Evolutionary conservation across 2,113 vertebrate genomes (phyloP).

Genomic region (Crotalus tigris): DNA sequence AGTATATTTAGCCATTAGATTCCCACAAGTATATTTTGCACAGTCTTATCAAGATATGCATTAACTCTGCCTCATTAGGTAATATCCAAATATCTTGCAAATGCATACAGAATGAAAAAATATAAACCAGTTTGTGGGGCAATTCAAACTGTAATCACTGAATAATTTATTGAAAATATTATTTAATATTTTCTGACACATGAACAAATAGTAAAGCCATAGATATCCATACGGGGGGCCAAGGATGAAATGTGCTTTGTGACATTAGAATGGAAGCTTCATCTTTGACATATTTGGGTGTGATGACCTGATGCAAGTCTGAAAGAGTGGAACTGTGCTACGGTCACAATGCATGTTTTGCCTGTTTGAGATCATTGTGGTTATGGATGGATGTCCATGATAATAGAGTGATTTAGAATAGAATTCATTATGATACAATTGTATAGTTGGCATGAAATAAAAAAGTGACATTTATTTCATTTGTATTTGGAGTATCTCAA

Average conservation of each 20-base stretch:
- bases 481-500: neutral
- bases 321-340: neutral
- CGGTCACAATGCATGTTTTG: neutral
- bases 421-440: neutral
- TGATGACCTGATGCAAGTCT: neutral
- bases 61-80: constrained; percentile 37
- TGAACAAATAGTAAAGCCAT: neutral
- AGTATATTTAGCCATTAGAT: constrained; percentile 41
- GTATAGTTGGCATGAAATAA: neutral
- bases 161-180: constrained; percentile 6
- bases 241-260: neutral
- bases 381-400: neutral
- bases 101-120: constrained; percentile 16
- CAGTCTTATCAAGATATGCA: constrained; percentile 40
- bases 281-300: neutral
- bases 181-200: neutral
- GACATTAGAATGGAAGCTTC: neutral
- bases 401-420: neutral
- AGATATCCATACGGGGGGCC: neutral
- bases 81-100: rapidly evolving
- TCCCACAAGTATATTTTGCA: constrained; percentile 7
- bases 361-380: neutral
- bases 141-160: constrained; percentile 17
- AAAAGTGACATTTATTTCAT: neutral
- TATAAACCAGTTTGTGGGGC: rapidly evolving